Conservation (phyloP, 2,113 vertebrate species). For the Solenodon paradoxus region DNA sequence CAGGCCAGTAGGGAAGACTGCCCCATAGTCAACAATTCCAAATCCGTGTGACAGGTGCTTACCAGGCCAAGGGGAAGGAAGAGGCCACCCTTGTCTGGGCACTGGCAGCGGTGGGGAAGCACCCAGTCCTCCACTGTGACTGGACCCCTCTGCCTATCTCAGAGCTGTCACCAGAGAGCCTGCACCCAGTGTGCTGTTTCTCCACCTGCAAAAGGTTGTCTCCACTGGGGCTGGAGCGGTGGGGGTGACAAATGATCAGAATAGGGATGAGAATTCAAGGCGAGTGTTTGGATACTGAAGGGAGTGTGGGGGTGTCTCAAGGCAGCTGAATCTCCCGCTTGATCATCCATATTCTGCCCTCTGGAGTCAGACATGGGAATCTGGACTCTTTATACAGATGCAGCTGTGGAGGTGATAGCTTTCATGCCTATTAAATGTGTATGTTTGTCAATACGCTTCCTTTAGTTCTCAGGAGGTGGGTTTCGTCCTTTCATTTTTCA, state of each 20-base stretch:
- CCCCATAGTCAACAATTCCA: not conserved
- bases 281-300: not conserved
- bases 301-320: not conserved
- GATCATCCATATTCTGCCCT: not conserved
- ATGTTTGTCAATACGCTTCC: not conserved
- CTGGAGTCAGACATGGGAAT: not conserved
- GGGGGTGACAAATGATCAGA: not conserved
- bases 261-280: not conserved
- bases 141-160: not conserved
- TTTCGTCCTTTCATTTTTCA: not conserved
- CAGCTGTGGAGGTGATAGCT: not conserved
- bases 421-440: not conserved
- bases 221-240: not conserved
- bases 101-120: not conserved
- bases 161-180: not conserved
- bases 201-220: not conserved
- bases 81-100: too few relatives aligned
- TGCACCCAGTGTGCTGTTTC: not conserved
- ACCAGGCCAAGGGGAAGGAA: not conserved
- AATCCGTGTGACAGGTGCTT: not conserved
- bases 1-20: not conserved
- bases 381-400: not conserved
- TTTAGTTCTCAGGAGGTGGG: not conserved
- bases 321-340: not conserved
- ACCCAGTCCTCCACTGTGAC: rapidly evolving